phyloP scores from a whole-genome alignment of 2,797 vertebrate genomes.

The Sebastolobus altivelis region DNA sequence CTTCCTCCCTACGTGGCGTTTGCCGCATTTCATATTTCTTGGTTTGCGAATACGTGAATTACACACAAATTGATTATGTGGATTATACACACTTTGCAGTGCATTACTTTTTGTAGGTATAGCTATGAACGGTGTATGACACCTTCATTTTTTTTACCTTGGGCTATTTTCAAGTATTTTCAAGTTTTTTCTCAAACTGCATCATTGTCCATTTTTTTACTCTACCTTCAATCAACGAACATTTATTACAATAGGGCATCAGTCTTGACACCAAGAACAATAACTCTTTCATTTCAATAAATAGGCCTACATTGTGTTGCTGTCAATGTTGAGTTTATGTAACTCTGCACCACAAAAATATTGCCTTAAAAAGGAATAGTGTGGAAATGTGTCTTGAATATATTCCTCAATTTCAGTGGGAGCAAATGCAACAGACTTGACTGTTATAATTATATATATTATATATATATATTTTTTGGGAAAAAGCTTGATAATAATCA shows the following conservation, averaged over 20 bases:
- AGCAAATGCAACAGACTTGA: slow-evolving; percentile 1
- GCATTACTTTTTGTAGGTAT: neutral
- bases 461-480: neutral
- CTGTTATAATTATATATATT: neutral
- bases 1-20: neutral
- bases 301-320: neutral
- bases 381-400: neutral
- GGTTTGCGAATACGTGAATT: neutral
- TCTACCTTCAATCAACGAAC: neutral
- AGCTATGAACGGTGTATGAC: neutral
- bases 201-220: neutral
- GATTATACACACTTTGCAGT: too few relatives aligned
- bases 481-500: neutral
- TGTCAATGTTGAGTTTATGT: neutral
- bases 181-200: neutral
- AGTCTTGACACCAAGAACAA: neutral
- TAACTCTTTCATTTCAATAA: neutral
- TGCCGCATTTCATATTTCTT: neutral
- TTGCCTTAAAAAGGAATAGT: too few relatives aligned
- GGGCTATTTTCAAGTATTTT: neutral
- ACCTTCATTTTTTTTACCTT: neutral
- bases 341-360: neutral
- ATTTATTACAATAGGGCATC: neutral
- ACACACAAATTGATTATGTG: neutral
- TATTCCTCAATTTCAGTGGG: neutral